Conservation (phyloP, 2,888 invertebrate species). For the Baronia brevicornis region DNA sequence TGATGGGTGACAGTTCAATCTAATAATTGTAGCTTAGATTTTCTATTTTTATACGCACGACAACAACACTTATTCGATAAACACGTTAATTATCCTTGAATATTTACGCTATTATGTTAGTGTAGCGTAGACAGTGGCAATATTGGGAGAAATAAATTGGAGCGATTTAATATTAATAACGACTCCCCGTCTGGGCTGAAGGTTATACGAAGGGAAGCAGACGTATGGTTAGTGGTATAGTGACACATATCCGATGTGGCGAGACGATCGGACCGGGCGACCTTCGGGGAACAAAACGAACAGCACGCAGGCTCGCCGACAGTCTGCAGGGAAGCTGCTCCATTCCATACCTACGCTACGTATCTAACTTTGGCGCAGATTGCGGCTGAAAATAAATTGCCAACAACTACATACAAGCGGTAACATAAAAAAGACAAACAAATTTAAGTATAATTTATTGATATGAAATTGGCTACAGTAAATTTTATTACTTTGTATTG, state of each 20-base stretch:
- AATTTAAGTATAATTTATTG: conserved; percentile 8
- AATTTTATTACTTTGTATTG: no score
- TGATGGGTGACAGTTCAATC: no score
- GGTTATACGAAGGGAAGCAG: conserved; percentile 41
- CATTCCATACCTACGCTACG: conserved; percentile 7
- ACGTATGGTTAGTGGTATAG: conserved; percentile 57
- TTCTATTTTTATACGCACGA: no score
- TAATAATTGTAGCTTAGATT: no score
- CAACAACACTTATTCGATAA: no score
- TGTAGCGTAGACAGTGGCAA: conserved; percentile 1
- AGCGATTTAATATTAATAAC: conserved; percentile 26
- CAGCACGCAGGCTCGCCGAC: conserved; percentile 31
- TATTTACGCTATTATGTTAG: not conserved
- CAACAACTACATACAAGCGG: conserved; percentile 9
- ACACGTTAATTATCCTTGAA: conserved; percentile 15
- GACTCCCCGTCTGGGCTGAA: conserved; percentile 33
- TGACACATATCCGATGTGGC: conserved; percentile 66
- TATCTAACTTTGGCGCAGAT: conserved; percentile 7
- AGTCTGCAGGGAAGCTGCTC: conserved; percentile 22
- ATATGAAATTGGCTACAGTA: conserved; percentile 10
- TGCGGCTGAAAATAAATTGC: conserved; percentile 9
- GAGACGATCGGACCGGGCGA: conserved; percentile 56
- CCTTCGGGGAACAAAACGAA: conserved; percentile 66
- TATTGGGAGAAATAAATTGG: conserved; percentile 20
- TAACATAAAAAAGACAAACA: conserved; percentile 10